A percentile compares a stretch with the other conserved stretches of the same genome.
phyloP scores from a whole-genome alignment of 2,888 invertebrate species.

The Eurytoma californica region DNA sequence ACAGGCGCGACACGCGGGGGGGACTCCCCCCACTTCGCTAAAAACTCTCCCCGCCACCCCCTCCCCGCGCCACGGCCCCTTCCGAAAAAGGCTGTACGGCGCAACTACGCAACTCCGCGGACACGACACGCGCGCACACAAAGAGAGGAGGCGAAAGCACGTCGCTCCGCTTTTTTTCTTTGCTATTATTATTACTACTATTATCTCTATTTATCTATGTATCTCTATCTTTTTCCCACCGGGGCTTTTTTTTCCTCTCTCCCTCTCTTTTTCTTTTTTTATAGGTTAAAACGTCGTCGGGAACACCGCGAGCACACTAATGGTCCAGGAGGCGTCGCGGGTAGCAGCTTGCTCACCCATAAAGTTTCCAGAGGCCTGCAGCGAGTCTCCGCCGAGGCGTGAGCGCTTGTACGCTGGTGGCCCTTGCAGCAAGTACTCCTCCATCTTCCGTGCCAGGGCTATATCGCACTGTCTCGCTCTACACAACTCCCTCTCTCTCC shows the following conservation, averaged over 20 bases:
- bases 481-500: not conserved
- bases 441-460: constrained; percentile 39
- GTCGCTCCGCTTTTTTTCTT: no score
- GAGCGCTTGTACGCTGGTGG: constrained; percentile 52
- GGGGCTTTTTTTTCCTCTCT: not conserved
- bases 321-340: not conserved
- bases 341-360: constrained; percentile 43
- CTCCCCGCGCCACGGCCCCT: not conserved
- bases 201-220: no score
- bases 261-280: not conserved
- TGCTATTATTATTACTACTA: no score
- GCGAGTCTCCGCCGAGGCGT: constrained; percentile 46
- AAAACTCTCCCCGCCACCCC: constrained; percentile 7
- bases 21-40: not conserved
- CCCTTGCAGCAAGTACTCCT: constrained; percentile 52
- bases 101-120: constrained; percentile 20
- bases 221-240: not conserved
- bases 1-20: not conserved
- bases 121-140: no score
- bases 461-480: not conserved
- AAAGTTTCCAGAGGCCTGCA: constrained; percentile 49
- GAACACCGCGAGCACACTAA: no score
- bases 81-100: constrained; percentile 15
- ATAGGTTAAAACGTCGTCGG: not conserved
- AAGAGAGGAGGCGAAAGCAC: no score